Conservation (phyloP, 92 coral and sea anemone genomes). For the Palythoa heliodiscus region DNA sequence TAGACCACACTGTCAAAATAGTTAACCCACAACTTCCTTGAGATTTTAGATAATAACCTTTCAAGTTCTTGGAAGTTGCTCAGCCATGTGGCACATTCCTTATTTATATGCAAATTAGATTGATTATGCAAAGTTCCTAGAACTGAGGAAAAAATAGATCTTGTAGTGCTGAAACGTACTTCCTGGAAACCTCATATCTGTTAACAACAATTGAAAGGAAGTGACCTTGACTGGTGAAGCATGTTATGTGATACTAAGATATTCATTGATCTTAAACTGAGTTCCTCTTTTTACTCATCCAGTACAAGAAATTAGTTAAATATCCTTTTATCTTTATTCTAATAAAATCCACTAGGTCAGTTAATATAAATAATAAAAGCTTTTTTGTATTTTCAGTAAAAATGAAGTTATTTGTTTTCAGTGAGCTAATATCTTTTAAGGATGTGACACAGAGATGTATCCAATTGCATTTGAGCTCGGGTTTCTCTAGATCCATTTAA, state of each 20-base stretch:
- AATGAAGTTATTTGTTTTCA: neutral
- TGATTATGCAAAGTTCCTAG: slow-evolving; percentile 30
- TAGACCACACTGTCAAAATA: neutral
- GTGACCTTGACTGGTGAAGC: slow-evolving; percentile 11
- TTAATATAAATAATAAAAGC: neutral
- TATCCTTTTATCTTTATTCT: neutral
- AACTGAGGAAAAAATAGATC: neutral
- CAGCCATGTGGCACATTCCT: slow-evolving; percentile 10
- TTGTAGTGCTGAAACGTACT: slow-evolving; percentile 27
- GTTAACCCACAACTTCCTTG: neutral
- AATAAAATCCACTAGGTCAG: neutral
- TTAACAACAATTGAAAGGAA: neutral
- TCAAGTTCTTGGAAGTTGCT: slow-evolving; percentile 1
- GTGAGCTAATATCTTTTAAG: neutral
- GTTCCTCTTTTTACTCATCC: neutral
- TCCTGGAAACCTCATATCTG: slow-evolving; percentile 13
- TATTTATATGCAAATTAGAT: slow-evolving; percentile 9
- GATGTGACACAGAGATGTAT: neutral
- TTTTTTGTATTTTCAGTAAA: neutral
- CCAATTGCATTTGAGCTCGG: neutral
- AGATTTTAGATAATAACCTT: neutral
- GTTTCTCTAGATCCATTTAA: neutral
- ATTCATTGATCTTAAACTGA: neutral
- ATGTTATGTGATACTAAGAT: neutral
- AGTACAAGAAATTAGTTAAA: neutral